These are phyloP conservation scores for Formica aserva DNA, from an alignment of 2,888 invertebrate genomes.

Conservation along the genomic window DNA sequence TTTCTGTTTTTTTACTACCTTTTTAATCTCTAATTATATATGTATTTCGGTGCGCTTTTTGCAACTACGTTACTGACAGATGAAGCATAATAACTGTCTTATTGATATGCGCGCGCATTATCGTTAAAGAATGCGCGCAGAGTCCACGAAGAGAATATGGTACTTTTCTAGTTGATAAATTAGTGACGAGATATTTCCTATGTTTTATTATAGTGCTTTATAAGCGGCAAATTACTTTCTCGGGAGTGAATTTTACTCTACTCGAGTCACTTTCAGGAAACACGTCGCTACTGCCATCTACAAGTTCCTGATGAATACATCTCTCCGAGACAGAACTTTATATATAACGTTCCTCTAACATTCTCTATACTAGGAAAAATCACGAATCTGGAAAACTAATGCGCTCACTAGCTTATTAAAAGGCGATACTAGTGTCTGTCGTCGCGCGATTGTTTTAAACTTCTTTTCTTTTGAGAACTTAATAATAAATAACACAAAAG, in stretches of 20 bases:
- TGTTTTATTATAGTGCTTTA: background rate
- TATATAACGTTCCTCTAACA: background rate
- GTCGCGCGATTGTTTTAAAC: background rate
- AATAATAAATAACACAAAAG: background rate
- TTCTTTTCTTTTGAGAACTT: background rate
- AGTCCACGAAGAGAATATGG: background rate
- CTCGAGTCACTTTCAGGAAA: background rate
- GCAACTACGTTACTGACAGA: background rate
- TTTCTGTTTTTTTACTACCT: too few relatives aligned
- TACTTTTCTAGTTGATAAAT: conserved; percentile 7
- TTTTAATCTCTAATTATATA: too few relatives aligned
- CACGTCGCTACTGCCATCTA: conserved; percentile 55
- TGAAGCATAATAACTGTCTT: background rate
- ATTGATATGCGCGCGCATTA: conserved; percentile 70
- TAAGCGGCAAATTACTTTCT: background rate
- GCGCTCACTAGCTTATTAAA: background rate
- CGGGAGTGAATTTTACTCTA: background rate
- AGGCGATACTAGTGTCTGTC: background rate
- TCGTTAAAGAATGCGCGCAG: conserved; percentile 41
- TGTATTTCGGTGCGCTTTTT: background rate
- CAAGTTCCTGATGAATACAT: background rate
- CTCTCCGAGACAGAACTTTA: background rate
- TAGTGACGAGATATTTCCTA: conserved; percentile 37
- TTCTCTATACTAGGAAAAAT: background rate
- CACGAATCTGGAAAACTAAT: background rate